Evolutionary conservation across 2,888 invertebrate species (phyloP), one percentile per base, ranked within the genome.

Genomic region (Camponotus fellah): DNA sequence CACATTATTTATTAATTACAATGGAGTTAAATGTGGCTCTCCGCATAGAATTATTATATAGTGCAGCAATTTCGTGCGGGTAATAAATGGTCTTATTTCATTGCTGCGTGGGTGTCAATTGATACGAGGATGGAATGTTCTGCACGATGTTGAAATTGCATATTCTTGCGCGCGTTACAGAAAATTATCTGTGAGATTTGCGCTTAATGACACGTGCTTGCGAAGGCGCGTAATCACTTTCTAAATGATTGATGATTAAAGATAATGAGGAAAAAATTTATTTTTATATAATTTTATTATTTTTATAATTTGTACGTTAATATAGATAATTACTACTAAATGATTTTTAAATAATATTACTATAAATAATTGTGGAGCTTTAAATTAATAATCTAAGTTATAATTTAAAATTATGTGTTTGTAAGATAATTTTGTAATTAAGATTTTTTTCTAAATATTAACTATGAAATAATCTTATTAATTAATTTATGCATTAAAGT

Each of bases 71-170:
- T 58, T 69, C 34, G 43, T 79, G 43, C 32, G 34, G 43, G 43
- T 60, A 79, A 79, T 79, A 79, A 69, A 79, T 43, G 46, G 21
- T 43, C 32, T 79, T 79, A 79, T 34, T 21, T 79, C 79, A 79
- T 77, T 77, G 43, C n/a, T 46, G 43, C 58, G 68, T 79, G 58
- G 79, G 68, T 46, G 34, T 69, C 9, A 79, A 68, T 79, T 69
- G 77, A 79, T 69, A 79, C 58, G 58, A 58, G 79, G 53, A 56
- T 74, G 12, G 49, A 75, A 62, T 43, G 32, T 60, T 62, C 49
- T 40, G 26, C 71, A 62, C 26, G 34, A 66, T 10, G 49, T 37
- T 76, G 83, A 85, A 85, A 76, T 68, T 56, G 49, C 34, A 56
- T 43, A 75, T 85, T 58, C 40, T n/a, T 65, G 46, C 46, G 60